Evolutionary conservation across 2,888 invertebrate genomes (phyloP).

Genomic region (Sipunculus nudus): DNA sequence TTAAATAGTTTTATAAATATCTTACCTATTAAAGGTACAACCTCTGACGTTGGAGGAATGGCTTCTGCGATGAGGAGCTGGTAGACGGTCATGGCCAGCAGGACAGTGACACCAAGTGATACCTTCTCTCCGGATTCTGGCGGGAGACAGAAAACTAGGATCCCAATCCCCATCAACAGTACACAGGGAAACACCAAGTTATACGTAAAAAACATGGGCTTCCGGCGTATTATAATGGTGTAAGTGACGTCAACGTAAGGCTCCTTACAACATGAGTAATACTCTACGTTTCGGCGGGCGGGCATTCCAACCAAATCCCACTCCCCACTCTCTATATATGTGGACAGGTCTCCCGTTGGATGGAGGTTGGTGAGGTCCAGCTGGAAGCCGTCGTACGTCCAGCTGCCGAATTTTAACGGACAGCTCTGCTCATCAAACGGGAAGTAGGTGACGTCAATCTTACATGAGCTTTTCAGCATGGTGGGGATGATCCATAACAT

Average conservation of each 20-base stretch:
- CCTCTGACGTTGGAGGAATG: slow-evolving; percentile 58
- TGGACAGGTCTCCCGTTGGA: slow-evolving; percentile 28
- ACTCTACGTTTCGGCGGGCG: slow-evolving; percentile 34
- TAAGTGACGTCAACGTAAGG: slow-evolving; percentile 42
- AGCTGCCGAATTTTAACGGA: slow-evolving; percentile 89
- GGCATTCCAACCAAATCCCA: slow-evolving; percentile 40
- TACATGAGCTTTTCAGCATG: slow-evolving; percentile 39
- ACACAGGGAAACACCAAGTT: slow-evolving; percentile 55
- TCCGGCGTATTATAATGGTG: slow-evolving; percentile 31
- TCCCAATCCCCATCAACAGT: slow-evolving; percentile 46
- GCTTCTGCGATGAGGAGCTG: slow-evolving; percentile 58
- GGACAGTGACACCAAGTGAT: slow-evolving; percentile 54
- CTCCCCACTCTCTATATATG: slow-evolving; percentile 33
- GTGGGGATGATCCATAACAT: slow-evolving; percentile 38
- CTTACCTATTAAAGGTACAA: slow-evolving; percentile 58
- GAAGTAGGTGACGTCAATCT: slow-evolving; percentile 38
- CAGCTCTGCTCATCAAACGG: slow-evolving; percentile 94
- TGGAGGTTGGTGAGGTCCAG: slow-evolving; percentile 48
- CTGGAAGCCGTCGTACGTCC: slow-evolving; percentile 72
- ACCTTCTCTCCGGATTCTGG: slow-evolving; percentile 56
- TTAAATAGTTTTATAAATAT: too few species aligned
- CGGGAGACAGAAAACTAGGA: slow-evolving; percentile 51
- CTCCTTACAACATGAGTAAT: slow-evolving; percentile 36
- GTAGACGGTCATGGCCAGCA: slow-evolving; percentile 60
- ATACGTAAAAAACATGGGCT: slow-evolving; percentile 51